Evolutionary conservation across 2,797 vertebrate species (phyloP).

Genomic region (Onychomys arenicola): DNA sequence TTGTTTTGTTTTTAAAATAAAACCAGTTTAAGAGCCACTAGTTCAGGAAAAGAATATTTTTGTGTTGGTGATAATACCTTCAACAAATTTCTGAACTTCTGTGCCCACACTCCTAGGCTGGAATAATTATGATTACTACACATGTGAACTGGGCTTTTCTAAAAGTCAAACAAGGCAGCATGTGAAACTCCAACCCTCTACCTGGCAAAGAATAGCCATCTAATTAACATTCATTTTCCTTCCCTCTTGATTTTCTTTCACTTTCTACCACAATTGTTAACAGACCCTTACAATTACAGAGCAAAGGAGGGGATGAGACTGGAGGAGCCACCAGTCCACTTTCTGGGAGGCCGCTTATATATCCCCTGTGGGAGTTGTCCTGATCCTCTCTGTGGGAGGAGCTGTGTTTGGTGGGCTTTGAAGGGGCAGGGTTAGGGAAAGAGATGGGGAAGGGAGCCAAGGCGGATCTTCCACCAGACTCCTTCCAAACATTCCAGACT

Average conservation of each 20-base stretch:
- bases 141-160: not conserved
- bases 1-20: not conserved
- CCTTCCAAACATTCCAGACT: too few relatives aligned
- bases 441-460: too few relatives aligned
- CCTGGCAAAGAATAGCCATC: not conserved
- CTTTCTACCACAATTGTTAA: not conserved
- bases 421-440: too few relatives aligned
- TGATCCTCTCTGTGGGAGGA: too few relatives aligned
- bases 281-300: not conserved
- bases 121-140: not conserved
- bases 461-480: too few relatives aligned
- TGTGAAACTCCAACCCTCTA: not conserved
- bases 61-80: not conserved
- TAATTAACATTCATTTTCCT: not conserved
- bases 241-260: not conserved
- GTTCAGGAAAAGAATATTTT: conserved; percentile 23
- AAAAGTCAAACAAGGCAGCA: not conserved
- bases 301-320: too few relatives aligned
- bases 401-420: too few relatives aligned
- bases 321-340: too few relatives aligned
- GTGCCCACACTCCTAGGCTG: not conserved
- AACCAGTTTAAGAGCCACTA: not conserved
- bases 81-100: not conserved
- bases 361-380: too few relatives aligned
- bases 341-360: too few relatives aligned